Percentiles rank a stretch among this genome's conserved stretches.
Evolutionary conservation across 2,888 invertebrate genomes (phyloP).

Genomic region (Deroplatys truncata): DNA sequence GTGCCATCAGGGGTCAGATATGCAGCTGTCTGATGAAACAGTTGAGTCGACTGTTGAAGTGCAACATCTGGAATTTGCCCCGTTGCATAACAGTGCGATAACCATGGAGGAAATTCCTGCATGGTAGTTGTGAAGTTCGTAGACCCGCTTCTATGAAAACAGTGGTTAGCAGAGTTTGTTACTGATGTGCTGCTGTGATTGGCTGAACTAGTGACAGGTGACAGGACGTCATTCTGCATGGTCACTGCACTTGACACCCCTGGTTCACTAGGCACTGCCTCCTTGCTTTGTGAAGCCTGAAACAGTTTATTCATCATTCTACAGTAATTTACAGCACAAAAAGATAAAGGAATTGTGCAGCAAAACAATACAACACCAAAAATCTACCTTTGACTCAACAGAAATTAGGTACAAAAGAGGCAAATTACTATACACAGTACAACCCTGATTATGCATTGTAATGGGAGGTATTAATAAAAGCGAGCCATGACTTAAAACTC

Average conservation of each 20-base stretch:
- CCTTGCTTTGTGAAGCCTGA: neutral
- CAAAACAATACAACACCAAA: no score
- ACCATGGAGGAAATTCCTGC: slow-evolving; percentile 9
- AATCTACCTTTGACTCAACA: no score
- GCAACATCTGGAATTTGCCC: neutral
- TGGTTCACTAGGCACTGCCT: neutral
- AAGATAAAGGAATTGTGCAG: no score
- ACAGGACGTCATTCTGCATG: neutral
- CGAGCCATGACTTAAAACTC: no score
- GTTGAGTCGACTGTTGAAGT: neutral
- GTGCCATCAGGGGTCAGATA: neutral
- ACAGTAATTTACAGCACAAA: no score
- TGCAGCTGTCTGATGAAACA: slow-evolving; percentile 1
- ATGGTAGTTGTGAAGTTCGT: neutral
- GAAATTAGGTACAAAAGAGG: no score
- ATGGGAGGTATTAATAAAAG: no score
- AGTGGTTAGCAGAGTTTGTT: neutral
- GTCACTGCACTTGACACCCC: neutral
- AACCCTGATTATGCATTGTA: no score
- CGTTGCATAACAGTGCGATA: neutral
- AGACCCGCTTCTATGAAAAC: neutral
- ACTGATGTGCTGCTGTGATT: neutral
- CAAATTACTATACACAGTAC: no score
- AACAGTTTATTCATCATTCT: neutral
- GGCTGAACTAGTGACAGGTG: neutral